Evolutionary conservation across 1,140 invertebrate species (phyloP).

Genomic region (Ctenoplectra terminalis): DNA sequence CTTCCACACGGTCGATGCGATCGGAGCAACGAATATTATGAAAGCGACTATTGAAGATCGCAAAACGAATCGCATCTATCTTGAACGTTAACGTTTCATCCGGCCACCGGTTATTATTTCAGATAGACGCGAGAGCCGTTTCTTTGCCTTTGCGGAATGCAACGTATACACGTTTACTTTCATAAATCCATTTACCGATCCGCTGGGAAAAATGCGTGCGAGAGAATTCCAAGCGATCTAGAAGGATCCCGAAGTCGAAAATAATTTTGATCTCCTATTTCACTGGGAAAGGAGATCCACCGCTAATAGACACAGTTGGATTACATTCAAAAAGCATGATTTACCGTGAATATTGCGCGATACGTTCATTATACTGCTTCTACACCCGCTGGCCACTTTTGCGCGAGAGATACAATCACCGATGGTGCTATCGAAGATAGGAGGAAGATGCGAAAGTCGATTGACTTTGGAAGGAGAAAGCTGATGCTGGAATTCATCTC

Average conservation of each 20-base stretch:
- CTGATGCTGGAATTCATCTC: neutral
- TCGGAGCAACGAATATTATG: constrained; percentile 4
- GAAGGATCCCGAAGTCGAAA: neutral
- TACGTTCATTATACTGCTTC: neutral
- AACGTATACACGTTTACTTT: neutral
- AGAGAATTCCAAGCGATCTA: neutral
- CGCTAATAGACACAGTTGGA: neutral
- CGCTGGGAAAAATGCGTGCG: neutral
- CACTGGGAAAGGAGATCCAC: too few species aligned
- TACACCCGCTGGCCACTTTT: neutral
- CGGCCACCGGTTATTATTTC: constrained; percentile 21
- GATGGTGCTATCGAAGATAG: neutral
- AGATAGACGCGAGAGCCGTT: constrained; percentile 4
- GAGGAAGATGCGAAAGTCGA: neutral
- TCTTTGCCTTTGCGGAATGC: constrained; percentile 4
- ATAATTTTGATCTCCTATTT: neutral
- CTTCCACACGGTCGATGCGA: constrained; percentile 5
- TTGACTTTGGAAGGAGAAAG: neutral
- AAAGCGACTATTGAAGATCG: constrained; percentile 29
- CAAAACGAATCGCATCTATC: constrained; percentile 11
- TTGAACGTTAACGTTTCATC: neutral
- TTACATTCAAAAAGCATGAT: neutral
- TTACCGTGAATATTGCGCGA: neutral
- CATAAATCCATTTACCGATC: constrained; percentile 2
- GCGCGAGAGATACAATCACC: neutral